Conservation (phyloP, 2,113 vertebrate species). For the Albula goreensis region DNA sequence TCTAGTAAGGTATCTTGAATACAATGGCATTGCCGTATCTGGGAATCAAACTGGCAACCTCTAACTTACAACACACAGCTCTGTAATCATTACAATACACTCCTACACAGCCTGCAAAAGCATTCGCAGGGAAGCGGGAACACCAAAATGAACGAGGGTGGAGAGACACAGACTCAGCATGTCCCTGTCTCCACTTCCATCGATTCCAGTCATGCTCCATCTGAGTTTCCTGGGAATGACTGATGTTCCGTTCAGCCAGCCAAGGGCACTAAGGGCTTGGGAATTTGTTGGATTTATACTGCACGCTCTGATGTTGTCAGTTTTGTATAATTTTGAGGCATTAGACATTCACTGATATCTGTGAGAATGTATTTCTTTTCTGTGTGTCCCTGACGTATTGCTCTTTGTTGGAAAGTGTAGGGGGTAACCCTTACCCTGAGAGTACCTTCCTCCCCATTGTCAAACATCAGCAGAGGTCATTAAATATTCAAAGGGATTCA, state of each 20-base stretch:
- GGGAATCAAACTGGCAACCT: no score
- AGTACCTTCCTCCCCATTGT: no score
- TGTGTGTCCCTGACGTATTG: no score
- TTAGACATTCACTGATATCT: neutral
- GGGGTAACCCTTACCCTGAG: no score
- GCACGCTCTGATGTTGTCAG: neutral
- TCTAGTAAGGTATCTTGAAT: no score
- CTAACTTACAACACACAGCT: no score
- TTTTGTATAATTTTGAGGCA: neutral
- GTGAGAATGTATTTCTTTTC: neutral
- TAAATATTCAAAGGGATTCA: no score
- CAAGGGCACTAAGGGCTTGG: slow-evolving; percentile 12
- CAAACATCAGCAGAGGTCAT: no score
- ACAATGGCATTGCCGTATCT: no score
- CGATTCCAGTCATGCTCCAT: slow-evolving; percentile 17
- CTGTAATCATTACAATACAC: no score
- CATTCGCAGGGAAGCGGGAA: neutral
- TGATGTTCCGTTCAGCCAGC: slow-evolving; percentile 6
- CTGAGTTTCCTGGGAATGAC: slow-evolving; percentile 14
- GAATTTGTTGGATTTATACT: slow-evolving; percentile 13
- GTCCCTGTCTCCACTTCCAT: slow-evolving; percentile 8
- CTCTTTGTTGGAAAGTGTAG: no score
- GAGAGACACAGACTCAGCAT: neutral
- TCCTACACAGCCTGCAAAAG: no score
- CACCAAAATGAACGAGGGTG: neutral